Evolutionary conservation across 2,113 vertebrate species (phyloP).

Genomic region (Heterochromis multidens): DNA sequence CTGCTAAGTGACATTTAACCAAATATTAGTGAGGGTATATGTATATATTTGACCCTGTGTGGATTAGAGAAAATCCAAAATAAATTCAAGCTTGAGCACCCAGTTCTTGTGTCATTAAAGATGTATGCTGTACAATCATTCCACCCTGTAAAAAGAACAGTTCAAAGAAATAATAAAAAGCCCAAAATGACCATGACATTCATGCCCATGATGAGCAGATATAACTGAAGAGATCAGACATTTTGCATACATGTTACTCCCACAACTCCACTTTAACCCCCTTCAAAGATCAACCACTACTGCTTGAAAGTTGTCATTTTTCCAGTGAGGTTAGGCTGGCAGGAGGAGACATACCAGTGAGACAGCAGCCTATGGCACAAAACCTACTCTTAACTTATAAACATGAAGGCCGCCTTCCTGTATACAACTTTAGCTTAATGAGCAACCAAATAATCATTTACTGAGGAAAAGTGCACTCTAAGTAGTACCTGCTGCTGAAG

Average conservation of each 20-base stretch:
- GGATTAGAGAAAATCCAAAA: too few relatives aligned
- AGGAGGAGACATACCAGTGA: background rate
- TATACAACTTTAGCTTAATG: background rate
- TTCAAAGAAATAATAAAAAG: too few relatives aligned
- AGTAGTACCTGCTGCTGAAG: background rate
- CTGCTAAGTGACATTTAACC: too few relatives aligned
- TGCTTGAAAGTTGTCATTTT: background rate
- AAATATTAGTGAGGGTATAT: too few relatives aligned
- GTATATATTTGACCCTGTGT: too few relatives aligned
- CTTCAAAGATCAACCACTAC: background rate
- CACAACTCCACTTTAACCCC: background rate
- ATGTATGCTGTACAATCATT: too few relatives aligned
- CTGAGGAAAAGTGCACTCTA: background rate
- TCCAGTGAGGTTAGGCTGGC: background rate
- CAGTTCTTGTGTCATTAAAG: too few relatives aligned
- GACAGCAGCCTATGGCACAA: background rate
- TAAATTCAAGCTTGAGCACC: too few relatives aligned
- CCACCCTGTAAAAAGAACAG: too few relatives aligned
- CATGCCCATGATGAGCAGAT: too few relatives aligned
- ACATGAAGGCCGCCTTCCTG: background rate
- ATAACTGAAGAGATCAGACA: background rate
- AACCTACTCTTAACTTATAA: background rate
- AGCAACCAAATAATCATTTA: background rate
- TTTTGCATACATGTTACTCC: background rate
- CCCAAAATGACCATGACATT: too few relatives aligned